Evolutionary conservation across 2,113 vertebrate species (phyloP), one percentile per base, ranked within the genome.

Genomic region (Burhinus oedicnemus): DNA sequence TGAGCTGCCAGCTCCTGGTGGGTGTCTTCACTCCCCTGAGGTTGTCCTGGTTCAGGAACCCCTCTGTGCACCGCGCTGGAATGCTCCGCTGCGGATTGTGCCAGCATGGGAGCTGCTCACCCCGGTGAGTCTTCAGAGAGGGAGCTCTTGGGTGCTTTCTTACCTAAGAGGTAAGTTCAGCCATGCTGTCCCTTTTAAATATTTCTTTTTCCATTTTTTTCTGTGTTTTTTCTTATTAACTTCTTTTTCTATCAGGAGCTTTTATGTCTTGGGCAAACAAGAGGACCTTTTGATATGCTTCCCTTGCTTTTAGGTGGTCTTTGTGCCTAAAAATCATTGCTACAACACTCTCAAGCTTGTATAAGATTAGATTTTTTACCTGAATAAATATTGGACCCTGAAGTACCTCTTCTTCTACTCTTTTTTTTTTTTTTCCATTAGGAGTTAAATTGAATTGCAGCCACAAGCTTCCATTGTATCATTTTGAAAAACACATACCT

Each of bases 21-120:
- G 27, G 11, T 70, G 6, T 40, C 34, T 36, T 11, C 7, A 1
- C 18, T 64, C 17, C 6, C 0, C 0, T 20, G 12, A 38, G 5
- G 5, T 36, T 88, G 8, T 8, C 5, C 13, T 18, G 1, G 15
- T 52, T 42, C 11, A 12, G 61, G 44, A 1, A 4, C 14, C 4
- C 8, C 11, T 8, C 19, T 44, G 13, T 55, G 21, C 30, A 6
- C 6, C 0, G 0, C 12, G 1, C 40, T 83, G 18, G 65, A 51
- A 17, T 5, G 0, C 8, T 78, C 7, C 2, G 3, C 21, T 74
- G 38, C 19, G 6, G 5, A 6, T 57, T 4, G 1, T n/a, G 42
- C 23, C 13, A 2, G 6, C 57, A 54, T 2, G 0, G 12, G 52
- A 64, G 52, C 52, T 77, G 23, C 30, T 82, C 2, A 0, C 19